Conservation (phyloP, 2,888 invertebrate genomes). For the Rhopalosiphum nymphaeae region DNA sequence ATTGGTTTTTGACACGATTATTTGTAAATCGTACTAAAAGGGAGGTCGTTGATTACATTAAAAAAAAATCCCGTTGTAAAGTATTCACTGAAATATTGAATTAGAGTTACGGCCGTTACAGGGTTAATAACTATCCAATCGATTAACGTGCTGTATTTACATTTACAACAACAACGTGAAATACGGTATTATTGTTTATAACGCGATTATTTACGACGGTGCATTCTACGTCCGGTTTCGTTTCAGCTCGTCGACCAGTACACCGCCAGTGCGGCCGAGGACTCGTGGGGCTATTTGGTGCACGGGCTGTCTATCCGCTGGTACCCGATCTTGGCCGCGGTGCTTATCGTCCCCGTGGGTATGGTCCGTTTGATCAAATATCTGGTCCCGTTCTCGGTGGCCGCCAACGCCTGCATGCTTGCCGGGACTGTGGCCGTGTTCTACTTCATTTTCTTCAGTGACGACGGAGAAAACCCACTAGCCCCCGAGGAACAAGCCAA, state of each 20-base stretch:
- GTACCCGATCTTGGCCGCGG: slow-evolving; percentile 78
- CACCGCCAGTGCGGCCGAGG: neutral
- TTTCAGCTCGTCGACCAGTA: slow-evolving; percentile 48
- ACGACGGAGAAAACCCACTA: slow-evolving; percentile 66
- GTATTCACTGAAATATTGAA: neutral
- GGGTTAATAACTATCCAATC: neutral
- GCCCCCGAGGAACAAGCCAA: neutral
- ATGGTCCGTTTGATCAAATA: slow-evolving; percentile 84
- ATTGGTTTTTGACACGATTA: too few relatives aligned
- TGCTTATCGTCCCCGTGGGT: slow-evolving; percentile 78
- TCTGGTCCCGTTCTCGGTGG: slow-evolving; percentile 88
- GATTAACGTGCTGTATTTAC: neutral
- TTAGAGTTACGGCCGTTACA: neutral
- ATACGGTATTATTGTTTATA: neutral
- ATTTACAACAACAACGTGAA: neutral
- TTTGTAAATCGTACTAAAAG: too few relatives aligned
- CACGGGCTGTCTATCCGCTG: slow-evolving; percentile 71
- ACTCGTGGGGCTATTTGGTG: neutral
- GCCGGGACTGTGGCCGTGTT: slow-evolving; percentile 82
- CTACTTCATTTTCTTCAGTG: slow-evolving; percentile 83
- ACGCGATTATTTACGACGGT: neutral
- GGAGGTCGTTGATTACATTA: neutral
- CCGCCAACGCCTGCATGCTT: slow-evolving; percentile 86
- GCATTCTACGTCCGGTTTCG: neutral
- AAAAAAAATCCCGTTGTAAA: neutral